These are phyloP conservation scores for Metopia argyrocephala DNA, from an alignment of 2,888 invertebrate genomes.

Conservation along the genomic window DNA sequence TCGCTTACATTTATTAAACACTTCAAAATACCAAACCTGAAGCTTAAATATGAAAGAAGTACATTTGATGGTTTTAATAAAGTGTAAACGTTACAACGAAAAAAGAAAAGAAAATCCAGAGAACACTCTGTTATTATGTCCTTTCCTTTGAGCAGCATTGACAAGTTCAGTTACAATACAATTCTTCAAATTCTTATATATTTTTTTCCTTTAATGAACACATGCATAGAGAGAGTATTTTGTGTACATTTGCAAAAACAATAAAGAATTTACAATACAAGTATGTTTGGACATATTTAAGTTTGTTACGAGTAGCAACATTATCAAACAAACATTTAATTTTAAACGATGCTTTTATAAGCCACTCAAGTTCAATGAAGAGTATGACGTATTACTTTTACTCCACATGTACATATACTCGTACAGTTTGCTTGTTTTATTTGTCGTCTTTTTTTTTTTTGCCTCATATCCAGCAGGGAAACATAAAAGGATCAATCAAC, in stretches of 20 bases:
- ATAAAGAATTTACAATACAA: not conserved
- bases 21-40: too few species aligned
- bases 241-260: not conserved
- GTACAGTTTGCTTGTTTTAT: not conserved
- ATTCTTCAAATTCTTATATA: not conserved
- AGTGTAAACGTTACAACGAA: not conserved
- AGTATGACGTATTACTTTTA: constrained; percentile 22
- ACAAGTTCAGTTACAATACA: not conserved
- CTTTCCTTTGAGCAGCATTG: not conserved
- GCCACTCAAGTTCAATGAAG: constrained; percentile 43
- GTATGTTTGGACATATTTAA: constrained; percentile 11
- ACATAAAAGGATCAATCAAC: constrained; percentile 71
- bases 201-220: not conserved
- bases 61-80: too few species aligned
- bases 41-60: too few species aligned
- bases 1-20: too few species aligned
- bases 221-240: not conserved
- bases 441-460: not conserved
- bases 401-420: not conserved
- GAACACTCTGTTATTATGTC: not conserved
- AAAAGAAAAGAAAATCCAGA: not conserved
- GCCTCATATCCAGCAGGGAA: constrained; percentile 19
- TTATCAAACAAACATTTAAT: constrained; percentile 50
- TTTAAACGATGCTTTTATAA: constrained; percentile 36
- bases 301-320: constrained; percentile 42